Evolutionary conservation across 1,140 invertebrate species (phyloP).

Genomic region (Mylabris phalerata): DNA sequence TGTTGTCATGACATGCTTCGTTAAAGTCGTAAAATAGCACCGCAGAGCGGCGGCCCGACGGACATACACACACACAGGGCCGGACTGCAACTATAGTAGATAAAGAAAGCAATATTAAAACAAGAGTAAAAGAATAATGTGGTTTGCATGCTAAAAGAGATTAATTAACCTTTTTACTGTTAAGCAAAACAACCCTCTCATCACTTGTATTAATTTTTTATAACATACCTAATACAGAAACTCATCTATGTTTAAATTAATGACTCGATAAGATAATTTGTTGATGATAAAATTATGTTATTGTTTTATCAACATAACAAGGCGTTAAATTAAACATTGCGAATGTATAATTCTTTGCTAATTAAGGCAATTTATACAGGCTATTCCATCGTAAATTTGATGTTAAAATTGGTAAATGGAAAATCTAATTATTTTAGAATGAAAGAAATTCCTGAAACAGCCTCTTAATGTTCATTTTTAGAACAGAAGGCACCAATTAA

Average conservation of each 20-base stretch:
- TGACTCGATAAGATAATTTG: constrained; percentile 2
- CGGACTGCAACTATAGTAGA: constrained; percentile 19
- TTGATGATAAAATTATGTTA: too few relatives aligned
- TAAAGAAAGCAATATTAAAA: too few relatives aligned
- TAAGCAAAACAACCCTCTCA: constrained; percentile 17
- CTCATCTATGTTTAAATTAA: constrained; percentile 15
- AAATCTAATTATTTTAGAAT: too few relatives aligned
- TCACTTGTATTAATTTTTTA: constrained; percentile 10
- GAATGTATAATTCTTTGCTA: too few relatives aligned
- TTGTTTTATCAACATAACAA: too few relatives aligned
- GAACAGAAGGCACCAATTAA: too few relatives aligned
- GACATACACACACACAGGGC: constrained; percentile 21
- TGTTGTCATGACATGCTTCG: constrained; percentile 40
- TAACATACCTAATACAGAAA: constrained; percentile 5
- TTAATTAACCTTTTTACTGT: constrained; percentile 37
- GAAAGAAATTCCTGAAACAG: too few relatives aligned
- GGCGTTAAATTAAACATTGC: not conserved
- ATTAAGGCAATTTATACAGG: too few relatives aligned
- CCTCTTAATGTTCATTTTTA: too few relatives aligned
- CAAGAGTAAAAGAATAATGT: constrained; percentile 35
- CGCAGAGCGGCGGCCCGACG: constrained; percentile 18
- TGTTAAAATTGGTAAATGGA: too few relatives aligned
- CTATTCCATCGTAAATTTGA: too few relatives aligned
- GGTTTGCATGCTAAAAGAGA: constrained; percentile 37
- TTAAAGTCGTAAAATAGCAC: constrained; percentile 39